phyloP scores from a whole-genome alignment of 2,113 vertebrate genomes.

The Centropristis striata region DNA sequence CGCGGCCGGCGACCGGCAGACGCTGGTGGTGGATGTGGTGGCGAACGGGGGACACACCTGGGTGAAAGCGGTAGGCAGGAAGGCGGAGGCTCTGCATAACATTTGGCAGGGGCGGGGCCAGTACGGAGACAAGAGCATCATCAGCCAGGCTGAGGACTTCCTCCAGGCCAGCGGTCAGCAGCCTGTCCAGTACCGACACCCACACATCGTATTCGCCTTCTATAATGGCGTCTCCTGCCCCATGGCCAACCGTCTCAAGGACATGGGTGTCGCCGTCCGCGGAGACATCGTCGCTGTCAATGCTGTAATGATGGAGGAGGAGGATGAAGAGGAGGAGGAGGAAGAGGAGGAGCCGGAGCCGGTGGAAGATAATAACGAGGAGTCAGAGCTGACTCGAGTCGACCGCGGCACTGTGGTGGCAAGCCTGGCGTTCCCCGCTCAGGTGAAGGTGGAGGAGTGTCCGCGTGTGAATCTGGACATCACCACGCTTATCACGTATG shows the following conservation, averaged over 20 bases:
- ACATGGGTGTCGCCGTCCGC: constrained; percentile 92
- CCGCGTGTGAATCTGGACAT: constrained; percentile 95
- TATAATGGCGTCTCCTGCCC: constrained; percentile 95
- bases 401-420: constrained; percentile 90
- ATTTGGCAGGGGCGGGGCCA: constrained; percentile 98
- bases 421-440: constrained; percentile 90
- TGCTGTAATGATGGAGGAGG: constrained; percentile 62
- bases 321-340: constrained; percentile 41
- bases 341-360: not conserved
- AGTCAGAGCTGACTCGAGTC: constrained; percentile 86
- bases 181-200: constrained; percentile 92
- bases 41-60: constrained; percentile 93
- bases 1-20: constrained; percentile 85
- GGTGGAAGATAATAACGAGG: constrained; percentile 68
- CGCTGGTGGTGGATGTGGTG: constrained; percentile 94
- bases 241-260: constrained; percentile 91
- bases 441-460: constrained; percentile 90
- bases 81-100: constrained; percentile 96
- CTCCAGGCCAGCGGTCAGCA: constrained; percentile 92
- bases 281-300: constrained; percentile 95
- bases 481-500: constrained; percentile 94
- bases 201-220: constrained; percentile 95
- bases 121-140: constrained; percentile 94
- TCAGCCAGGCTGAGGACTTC: constrained; percentile 94
- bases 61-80: constrained; percentile 97